Conservation (phyloP, 2,797 vertebrate species). For the Coregonus suidteri region DNA sequence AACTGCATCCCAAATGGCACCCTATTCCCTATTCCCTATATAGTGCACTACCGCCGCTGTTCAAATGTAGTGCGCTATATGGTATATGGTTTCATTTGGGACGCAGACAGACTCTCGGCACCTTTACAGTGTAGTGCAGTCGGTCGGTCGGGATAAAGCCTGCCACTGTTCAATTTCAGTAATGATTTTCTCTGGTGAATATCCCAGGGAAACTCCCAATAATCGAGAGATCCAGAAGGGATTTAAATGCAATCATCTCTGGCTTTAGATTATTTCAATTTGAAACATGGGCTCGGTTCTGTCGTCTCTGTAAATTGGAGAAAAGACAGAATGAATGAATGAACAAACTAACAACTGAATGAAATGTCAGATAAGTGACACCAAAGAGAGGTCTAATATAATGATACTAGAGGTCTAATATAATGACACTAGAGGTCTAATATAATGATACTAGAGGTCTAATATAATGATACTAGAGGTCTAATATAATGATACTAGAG, state of each 20-base stretch:
- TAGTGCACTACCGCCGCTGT: too few species aligned
- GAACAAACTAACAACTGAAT: not conserved
- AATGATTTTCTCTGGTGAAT: constrained; percentile 39
- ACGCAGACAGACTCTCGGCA: not conserved
- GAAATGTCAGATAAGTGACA: too few species aligned
- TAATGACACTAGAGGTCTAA: too few species aligned
- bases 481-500: too few species aligned
- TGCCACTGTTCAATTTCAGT: constrained; percentile 20
- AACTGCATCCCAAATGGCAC: not conserved
- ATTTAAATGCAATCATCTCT: constrained; percentile 52
- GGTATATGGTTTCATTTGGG: too few species aligned
- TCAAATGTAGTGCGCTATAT: too few species aligned
- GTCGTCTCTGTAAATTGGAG: constrained; percentile 4
- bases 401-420: too few species aligned
- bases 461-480: too few species aligned
- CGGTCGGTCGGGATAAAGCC: constrained; percentile 18
- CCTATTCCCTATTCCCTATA: too few species aligned
- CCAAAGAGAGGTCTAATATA: too few species aligned
- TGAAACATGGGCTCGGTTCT: constrained; percentile 20
- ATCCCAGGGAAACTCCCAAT: constrained; percentile 43
- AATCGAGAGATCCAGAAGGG: constrained; percentile 46
- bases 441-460: too few species aligned
- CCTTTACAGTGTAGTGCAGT: constrained; percentile 10
- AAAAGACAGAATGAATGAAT: constrained; percentile 10
- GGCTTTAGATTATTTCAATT: constrained; percentile 45